Evolutionary conservation across 2,888 invertebrate genomes (phyloP), one percentile per base, ranked within the genome.

Genomic region (Trichopoda pennipes): DNA sequence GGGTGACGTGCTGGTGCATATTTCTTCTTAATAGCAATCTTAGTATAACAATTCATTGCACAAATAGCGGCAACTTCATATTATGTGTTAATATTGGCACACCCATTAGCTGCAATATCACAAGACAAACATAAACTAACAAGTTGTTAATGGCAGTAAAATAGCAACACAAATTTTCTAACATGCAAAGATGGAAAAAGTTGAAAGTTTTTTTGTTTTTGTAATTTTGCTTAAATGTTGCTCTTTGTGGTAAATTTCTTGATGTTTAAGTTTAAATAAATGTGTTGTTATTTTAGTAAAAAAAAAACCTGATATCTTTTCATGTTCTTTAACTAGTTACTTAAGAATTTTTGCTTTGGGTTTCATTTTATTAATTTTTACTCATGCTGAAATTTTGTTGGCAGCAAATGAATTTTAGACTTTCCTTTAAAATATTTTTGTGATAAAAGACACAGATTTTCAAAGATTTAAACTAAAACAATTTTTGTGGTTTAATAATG

Each of bases 221-320:
- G 87, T 87, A 89, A 89, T 87, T 86, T 85, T 86, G 87, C 88
- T 88, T 88, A 87, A 88, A 88, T 88, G 88, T 88, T 44, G 64
- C 49, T 61, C 72, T 78, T 84, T 78, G 78, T 74, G 74, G 69
- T 21, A 70, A 69, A 73, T 58, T 58, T 74, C 58, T 53, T 74
- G 84, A 77, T 86, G 85, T 80, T 85, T 70, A 38, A 55, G 60
- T 78, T 77, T 70, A 19, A 42, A 28, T 51, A 51, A 8, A n/a
- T 7, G 12, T 64, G 56, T 47, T 42, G 53, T n/a, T 56, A 14
- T 69, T 63, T 17, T 58, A 16, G 58, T 38, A 19, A 42, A 47
- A 35, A 74, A 74, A 44, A 21, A 63, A 17, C 56, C 23, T 17
- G 38, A 58, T 60, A 28, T 49, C 28, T 28, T 28, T 64, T 56